These are phyloP conservation scores for Strigops habroptila DNA, from an alignment of 2,113 vertebrate species.

Conservation along the genomic window DNA sequence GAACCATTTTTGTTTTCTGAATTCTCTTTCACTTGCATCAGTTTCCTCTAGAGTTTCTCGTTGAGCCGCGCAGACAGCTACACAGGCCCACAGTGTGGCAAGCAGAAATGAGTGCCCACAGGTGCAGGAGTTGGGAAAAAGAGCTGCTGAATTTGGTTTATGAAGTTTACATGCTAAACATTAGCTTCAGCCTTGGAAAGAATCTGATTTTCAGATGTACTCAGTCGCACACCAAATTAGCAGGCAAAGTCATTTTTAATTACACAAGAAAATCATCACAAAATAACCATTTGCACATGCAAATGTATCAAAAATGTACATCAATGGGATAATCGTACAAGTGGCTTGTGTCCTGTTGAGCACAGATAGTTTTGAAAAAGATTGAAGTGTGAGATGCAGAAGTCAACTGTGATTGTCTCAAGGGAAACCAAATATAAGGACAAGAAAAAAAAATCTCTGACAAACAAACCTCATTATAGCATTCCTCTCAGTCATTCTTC, in stretches of 20 bases:
- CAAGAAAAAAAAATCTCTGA: neutral
- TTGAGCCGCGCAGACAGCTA: neutral
- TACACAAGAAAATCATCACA: neutral
- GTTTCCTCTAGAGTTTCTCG: slow-evolving; percentile 22
- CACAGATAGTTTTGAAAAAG: neutral
- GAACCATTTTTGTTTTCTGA: slow-evolving; percentile 6
- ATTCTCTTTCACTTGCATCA: neutral
- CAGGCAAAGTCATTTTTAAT: neutral
- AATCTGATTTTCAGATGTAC: neutral
- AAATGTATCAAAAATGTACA: neutral
- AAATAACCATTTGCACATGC: neutral
- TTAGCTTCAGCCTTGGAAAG: neutral
- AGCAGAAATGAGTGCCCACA: neutral
- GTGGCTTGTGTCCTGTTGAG: neutral
- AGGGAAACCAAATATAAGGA: neutral
- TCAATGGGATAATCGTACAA: neutral
- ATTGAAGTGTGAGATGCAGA: neutral
- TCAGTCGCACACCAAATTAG: neutral
- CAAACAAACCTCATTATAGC: neutral
- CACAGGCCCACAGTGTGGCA: accelerated
- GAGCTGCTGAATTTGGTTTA: neutral
- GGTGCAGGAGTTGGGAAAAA: neutral
- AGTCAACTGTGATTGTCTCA: neutral
- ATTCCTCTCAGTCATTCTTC: neutral
- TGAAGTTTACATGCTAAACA: neutral